Percentiles rank a stretch among this genome's conserved stretches.
These are phyloP conservation scores for Parnassius smintheus DNA, from an alignment of 2,888 invertebrate species.

Conservation along the genomic window DNA sequence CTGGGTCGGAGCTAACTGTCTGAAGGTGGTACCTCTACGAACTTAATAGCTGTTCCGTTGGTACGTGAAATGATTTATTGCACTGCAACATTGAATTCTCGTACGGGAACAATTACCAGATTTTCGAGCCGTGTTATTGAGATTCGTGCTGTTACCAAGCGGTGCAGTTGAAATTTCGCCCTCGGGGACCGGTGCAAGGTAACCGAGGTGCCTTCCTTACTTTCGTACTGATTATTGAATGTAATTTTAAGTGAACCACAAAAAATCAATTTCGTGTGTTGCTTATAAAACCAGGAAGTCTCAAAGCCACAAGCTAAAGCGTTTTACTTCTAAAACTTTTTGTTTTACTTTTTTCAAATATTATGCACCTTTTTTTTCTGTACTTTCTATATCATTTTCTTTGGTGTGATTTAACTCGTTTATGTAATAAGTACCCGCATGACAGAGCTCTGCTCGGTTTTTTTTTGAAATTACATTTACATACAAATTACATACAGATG, in stretches of 20 bases:
- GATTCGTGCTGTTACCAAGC: conserved; percentile 22
- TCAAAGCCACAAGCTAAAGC: conserved; percentile 16
- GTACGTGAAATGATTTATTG: conserved; percentile 23
- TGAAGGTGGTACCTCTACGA: conserved; percentile 19
- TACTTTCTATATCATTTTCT: background rate
- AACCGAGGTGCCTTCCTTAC: conserved; percentile 23
- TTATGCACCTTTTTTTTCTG: background rate
- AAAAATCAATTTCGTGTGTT: conserved; percentile 9
- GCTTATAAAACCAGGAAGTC: conserved; percentile 1
- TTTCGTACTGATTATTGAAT: conserved; percentile 18
- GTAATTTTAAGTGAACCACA: conserved; percentile 10
- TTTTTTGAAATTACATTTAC: too few species aligned
- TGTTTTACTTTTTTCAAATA: too few species aligned
- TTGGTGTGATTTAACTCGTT: too few species aligned
- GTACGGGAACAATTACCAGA: conserved; percentile 25
- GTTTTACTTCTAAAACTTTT: too few species aligned
- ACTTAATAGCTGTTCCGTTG: conserved; percentile 21
- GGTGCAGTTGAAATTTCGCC: conserved; percentile 25
- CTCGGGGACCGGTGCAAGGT: conserved; percentile 17
- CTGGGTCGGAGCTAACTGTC: conserved; percentile 17
- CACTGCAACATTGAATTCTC: conserved; percentile 22
- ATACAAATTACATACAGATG: too few species aligned
- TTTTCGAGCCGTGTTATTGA: conserved; percentile 20
- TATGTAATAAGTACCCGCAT: too few species aligned
- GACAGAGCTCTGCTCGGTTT: too few species aligned